Conservation (phyloP, 2,797 vertebrate species). For the Sebastes itinus region DNA sequence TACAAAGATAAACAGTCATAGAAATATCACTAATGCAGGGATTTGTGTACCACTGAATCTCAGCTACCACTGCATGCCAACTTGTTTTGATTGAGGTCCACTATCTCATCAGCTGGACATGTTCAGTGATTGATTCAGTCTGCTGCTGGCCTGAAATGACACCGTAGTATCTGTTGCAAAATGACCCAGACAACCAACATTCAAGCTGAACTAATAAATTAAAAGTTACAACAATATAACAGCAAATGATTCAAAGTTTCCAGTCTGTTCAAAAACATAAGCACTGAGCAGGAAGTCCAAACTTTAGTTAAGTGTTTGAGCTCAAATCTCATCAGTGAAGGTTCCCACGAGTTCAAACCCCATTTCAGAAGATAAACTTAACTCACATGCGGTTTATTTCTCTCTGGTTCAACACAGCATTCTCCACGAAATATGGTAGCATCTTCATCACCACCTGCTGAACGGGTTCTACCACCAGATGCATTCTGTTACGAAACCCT, state of each 20-base stretch:
- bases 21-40: background rate
- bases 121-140: constrained; percentile 11
- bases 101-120: background rate
- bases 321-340: background rate
- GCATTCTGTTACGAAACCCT: constrained; percentile 75
- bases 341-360: background rate
- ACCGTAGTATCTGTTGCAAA: background rate
- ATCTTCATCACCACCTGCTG: constrained; percentile 81
- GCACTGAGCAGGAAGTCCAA: background rate
- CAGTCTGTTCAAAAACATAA: background rate
- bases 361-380: background rate
- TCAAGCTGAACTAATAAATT: background rate
- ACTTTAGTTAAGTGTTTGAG: background rate
- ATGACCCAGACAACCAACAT: background rate
- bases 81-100: constrained; percentile 6
- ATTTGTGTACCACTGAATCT: background rate
- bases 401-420: constrained; percentile 81
- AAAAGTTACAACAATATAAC: background rate
- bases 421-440: constrained; percentile 84
- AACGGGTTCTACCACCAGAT: constrained; percentile 77
- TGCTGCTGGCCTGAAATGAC: background rate
- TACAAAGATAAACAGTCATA: background rate
- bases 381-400: constrained; percentile 87
- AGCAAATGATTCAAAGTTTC: background rate
- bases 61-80: background rate